Base-by-base conservation (phyloP, 2,797 vertebrate species). In the Tangara arthus region DNA sequence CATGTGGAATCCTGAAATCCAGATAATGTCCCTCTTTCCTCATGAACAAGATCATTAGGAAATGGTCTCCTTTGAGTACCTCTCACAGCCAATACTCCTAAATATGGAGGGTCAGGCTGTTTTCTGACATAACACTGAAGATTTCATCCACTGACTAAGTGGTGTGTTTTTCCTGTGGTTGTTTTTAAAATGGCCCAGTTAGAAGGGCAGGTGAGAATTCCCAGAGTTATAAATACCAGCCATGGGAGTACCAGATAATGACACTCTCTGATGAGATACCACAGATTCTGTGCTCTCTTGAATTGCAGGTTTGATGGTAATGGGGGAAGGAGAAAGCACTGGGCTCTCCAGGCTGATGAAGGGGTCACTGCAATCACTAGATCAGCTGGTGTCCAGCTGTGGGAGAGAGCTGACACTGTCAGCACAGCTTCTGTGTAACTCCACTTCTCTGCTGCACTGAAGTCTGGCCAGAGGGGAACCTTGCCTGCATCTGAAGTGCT, bases 71-170 rank as follows among this genome's bases (percentile, higher is more conserved):
- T 73, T 2, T 39, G 57, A 64, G 65, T 16, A 14, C 37, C 60
- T 86, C 57, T 81, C 59, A 68, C 10, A 27, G 41, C 10, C 17
- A 52, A 8, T 66, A 41, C 47, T 52, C 28, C 13, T 34, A 17
- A 3, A 14, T 6, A 13, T 2, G 34, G 8, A 23, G 17, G 8
- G 10, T 42, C 1, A 10, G 27, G 28, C 6, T 52, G 11, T 79
- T 17, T 64, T 78, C 49, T 37, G 22, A 53, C 5, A 8, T 30
- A 26, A 22, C 30, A 30, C 59, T 65, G 41, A 68, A 70, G 42
- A 41, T 60, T 73, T 88, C 57, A n/a, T n/a, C 39, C 15, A 9
- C 28, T 65, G 35, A 22, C 27, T 55, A 53, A 76, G 37, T 37
- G 16, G 18, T 27, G 8, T 15, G 5, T 7, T 81, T 78, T 59